These are phyloP conservation scores for Datnioides undecimradiatus DNA, from an alignment of 2,113 vertebrate genomes.

Conservation along the genomic window DNA sequence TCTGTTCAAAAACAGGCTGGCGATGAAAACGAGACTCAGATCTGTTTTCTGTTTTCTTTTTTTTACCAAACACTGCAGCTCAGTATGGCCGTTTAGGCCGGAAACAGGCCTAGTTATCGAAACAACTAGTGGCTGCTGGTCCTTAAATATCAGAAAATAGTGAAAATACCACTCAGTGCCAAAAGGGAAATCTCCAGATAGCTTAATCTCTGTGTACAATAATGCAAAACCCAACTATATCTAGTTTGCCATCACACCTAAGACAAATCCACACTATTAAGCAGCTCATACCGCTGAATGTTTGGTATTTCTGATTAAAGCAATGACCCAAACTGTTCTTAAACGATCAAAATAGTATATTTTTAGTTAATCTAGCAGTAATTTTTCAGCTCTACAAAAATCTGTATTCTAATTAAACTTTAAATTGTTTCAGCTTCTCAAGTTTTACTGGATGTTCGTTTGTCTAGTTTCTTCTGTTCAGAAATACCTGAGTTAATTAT, in stretches of 20 bases:
- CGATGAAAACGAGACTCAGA: not conserved
- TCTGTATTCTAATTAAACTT: not conserved
- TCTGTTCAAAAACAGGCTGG: not conserved
- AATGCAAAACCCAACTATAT: not conserved
- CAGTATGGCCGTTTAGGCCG: not conserved
- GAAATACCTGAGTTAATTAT: not conserved
- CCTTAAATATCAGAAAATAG: not conserved
- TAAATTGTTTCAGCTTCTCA: not conserved
- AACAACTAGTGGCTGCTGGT: not conserved
- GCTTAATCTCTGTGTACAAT: not conserved
- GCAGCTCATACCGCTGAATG: no score
- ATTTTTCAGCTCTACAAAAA: not conserved
- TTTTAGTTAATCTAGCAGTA: no score
- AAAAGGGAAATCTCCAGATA: not conserved
- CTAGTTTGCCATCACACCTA: not conserved
- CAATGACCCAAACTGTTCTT: not conserved
- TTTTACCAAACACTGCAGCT: not conserved
- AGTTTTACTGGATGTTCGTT: not conserved
- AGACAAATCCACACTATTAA: no score
- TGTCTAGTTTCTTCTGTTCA: not conserved
- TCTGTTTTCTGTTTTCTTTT: not conserved
- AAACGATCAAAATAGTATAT: not conserved
- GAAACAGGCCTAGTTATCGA: not conserved
- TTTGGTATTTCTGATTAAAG: no score
- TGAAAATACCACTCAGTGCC: not conserved